phyloP scores from a whole-genome alignment of 2,888 invertebrate species.

The Cerastis leucographa region DNA sequence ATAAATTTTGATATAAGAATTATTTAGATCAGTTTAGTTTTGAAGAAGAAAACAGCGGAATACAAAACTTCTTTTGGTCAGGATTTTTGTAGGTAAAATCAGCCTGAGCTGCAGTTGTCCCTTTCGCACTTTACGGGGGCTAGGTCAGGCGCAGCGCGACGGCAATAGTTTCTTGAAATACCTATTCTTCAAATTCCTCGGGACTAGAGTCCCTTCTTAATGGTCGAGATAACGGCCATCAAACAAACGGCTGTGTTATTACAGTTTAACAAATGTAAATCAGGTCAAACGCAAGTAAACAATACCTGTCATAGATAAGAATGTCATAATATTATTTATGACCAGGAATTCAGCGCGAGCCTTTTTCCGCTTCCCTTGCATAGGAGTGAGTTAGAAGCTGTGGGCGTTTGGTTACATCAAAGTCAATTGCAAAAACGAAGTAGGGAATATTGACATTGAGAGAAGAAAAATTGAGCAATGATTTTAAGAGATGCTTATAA shows the following conservation, averaged over 20 bases:
- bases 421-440: not conserved
- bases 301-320: conserved; percentile 73
- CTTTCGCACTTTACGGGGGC: too few relatives aligned
- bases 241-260: conserved; percentile 49
- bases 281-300: conserved; percentile 69
- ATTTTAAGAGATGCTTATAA: not conserved
- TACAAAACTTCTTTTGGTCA: too few relatives aligned
- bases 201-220: too few relatives aligned
- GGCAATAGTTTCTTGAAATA: too few relatives aligned
- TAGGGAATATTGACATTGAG: not conserved
- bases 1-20: too few relatives aligned
- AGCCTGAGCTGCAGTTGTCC: too few relatives aligned
- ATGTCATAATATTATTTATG: conserved; percentile 80
- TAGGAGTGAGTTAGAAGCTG: conserved; percentile 40
- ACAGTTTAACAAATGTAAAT: conserved; percentile 70
- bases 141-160: too few relatives aligned
- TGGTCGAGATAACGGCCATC: conserved; percentile 16
- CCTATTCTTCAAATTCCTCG: too few relatives aligned
- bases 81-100: too few relatives aligned
- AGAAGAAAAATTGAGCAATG: not conserved
- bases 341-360: conserved; percentile 78
- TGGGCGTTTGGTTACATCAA: conserved; percentile 4
- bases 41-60: too few relatives aligned
- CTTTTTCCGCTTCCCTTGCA: conserved; percentile 74
- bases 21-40: too few relatives aligned